Evolutionary conservation across 2,113 vertebrate genomes (phyloP).

Genomic region (Cyrtonyx montezumae): DNA sequence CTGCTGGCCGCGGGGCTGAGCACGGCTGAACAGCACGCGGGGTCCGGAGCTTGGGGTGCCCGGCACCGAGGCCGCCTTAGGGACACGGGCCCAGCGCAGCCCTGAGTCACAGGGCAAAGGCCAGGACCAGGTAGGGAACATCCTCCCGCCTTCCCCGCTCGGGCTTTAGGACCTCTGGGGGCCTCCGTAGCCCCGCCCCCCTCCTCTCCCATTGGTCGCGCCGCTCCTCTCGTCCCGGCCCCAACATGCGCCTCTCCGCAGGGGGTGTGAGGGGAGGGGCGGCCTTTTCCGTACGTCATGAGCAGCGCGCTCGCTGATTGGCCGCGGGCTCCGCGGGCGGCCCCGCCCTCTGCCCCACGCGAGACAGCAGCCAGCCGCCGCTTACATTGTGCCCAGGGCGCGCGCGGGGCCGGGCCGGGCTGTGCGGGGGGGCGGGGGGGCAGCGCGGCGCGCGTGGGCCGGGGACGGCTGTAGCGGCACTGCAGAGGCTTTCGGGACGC

Average conservation of each 20-base stretch:
- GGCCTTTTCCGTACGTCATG: not conserved
- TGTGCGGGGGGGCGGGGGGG: not conserved
- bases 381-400: not conserved
- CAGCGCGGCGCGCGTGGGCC: not conserved
- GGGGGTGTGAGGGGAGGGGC: not conserved
- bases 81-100: not conserved
- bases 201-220: not conserved
- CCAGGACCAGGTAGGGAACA: no score
- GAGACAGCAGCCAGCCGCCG: constrained; percentile 23
- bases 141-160: not conserved
- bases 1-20: not conserved
- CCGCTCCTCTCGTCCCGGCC: not conserved
- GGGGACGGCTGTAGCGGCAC: not conserved
- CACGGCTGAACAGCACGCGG: not conserved
- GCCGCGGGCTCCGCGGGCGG: not conserved
- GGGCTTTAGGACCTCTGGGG: not conserved
- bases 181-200: not conserved
- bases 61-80: not conserved
- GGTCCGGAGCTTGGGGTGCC: not conserved
- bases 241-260: not conserved
- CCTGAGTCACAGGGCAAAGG: not conserved
- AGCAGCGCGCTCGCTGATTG: not conserved
- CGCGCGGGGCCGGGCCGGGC: not conserved
- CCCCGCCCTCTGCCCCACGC: constrained; percentile 40
- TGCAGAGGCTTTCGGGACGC: no score